phyloP scores from a whole-genome alignment of 2,797 vertebrate genomes.

The Myotis pilosus region DNA sequence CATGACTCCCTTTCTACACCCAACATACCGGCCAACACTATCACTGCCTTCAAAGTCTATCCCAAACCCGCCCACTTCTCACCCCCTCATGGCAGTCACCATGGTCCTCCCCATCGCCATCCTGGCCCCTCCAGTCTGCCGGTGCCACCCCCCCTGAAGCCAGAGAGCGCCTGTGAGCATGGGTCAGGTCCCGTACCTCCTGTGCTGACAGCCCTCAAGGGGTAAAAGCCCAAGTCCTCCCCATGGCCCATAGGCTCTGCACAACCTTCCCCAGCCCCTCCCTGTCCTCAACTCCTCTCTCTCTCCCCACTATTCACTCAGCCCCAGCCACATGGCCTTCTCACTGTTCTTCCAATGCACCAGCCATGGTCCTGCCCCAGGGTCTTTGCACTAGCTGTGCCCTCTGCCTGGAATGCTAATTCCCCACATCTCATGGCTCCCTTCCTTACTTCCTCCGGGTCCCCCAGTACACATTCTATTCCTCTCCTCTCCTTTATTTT shows the following conservation, averaged over 20 bases:
- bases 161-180: fast-evolving
- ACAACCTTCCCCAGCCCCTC: fast-evolving
- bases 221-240: not conserved
- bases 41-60: not conserved
- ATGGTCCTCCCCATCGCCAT: not conserved
- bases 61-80: not conserved
- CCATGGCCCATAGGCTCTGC: not conserved
- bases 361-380: fast-evolving
- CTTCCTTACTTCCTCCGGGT: not conserved
- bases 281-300: too few species aligned
- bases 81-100: not conserved
- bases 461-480: fast-evolving
- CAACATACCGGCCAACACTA: too few species aligned
- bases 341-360: fast-evolving
- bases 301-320: not conserved
- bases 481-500: not conserved
- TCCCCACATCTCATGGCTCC: fast-evolving
- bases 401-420: not conserved
- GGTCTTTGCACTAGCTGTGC: not conserved
- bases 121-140: not conserved
- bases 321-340: not conserved
- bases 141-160: not conserved
- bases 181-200: fast-evolving
- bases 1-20: too few species aligned
- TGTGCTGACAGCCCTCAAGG: not conserved